Evolutionary conservation across 2,888 invertebrate species (phyloP), one percentile per base, ranked within the genome.

Genomic region (Lasioglossum calceatum): DNA sequence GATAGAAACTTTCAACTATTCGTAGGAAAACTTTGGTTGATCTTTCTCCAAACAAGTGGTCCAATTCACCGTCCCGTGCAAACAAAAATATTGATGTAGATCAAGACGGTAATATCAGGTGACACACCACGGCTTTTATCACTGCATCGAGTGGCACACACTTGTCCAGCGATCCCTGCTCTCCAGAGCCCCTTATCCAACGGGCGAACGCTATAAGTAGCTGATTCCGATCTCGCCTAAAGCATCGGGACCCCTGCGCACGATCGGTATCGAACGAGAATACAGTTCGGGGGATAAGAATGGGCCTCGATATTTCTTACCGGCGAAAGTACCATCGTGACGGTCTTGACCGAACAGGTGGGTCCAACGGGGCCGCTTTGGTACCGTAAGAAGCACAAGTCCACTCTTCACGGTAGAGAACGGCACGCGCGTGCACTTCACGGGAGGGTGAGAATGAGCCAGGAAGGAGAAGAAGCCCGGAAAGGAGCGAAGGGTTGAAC

Each of bases 381-480:
- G 70, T 64, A 64, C 50, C 73, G 64, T 42, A 32, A 64, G 76
- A 67, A 42, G 27, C 67, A 77, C 54, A 61, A 61, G 70, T 64
- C 70, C 42, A 61, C 64, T 71, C 64, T 77, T 61, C 82, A 78
- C 27, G 77, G 70, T 74, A 86, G 88, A 79, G 77, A 74, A 75
- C 75, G 83, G 86, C 83, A 89, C 84, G 87, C 87, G 89, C 81
- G 70, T 84, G 73, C 86, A 86, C 82, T 86, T 80, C 61, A 87
- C 74, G 78, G 44, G 39, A 87, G 89, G 84, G 89, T 82, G 91
- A 89, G 91, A 91, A 91, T 81, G 86, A 91, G 76, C 61, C 84
- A 75, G 84, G 50, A 64, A 85, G 82, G 81, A 90, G 78, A 82
- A 86, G 87, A 89, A 86, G 74, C 70, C 85, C 64, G 83, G 86